Percentiles rank a stretch among this genome's conserved stretches.
These are phyloP conservation scores for Onthophagus sagittarius DNA, from an alignment of 2,888 invertebrate genomes.

Conservation along the genomic window DNA sequence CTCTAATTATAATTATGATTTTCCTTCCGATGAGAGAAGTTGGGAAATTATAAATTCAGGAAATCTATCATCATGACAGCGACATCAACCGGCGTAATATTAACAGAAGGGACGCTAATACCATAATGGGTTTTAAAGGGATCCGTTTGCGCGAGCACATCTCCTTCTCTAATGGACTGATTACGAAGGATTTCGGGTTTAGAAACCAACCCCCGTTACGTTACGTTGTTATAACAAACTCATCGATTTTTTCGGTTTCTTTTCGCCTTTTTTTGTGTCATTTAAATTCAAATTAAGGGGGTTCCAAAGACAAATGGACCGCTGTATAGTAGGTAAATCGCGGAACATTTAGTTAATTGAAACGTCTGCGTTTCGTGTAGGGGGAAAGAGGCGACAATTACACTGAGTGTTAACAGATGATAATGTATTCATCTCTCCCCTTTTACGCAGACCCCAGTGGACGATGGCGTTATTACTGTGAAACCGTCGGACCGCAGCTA, in stretches of 20 bases:
- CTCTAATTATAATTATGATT: not conserved
- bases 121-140: slow-evolving; percentile 49
- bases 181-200: slow-evolving; percentile 33
- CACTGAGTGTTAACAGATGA: slow-evolving; percentile 51
- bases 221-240: not conserved
- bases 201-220: not conserved
- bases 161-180: slow-evolving; percentile 49
- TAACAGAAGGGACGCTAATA: slow-evolving; percentile 46
- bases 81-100: slow-evolving; percentile 36
- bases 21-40: not conserved
- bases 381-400: slow-evolving; percentile 48
- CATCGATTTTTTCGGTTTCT: not conserved
- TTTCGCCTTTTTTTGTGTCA: slow-evolving; percentile 22
- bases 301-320: slow-evolving; percentile 41
- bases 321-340: slow-evolving; percentile 44
- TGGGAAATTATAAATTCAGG: slow-evolving; percentile 9
- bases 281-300: slow-evolving; percentile 44
- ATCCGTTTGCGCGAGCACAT: slow-evolving; percentile 43
- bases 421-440: slow-evolving; percentile 49
- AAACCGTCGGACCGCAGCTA: slow-evolving; percentile 19
- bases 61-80: slow-evolving; percentile 9
- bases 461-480: slow-evolving; percentile 26
- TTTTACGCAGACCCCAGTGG: slow-evolving; percentile 25
- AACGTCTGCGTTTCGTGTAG: slow-evolving; percentile 41
- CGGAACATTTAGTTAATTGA: slow-evolving; percentile 53